Conservation (phyloP, 2,797 vertebrate genomes). For the Cygnus olor region DNA sequence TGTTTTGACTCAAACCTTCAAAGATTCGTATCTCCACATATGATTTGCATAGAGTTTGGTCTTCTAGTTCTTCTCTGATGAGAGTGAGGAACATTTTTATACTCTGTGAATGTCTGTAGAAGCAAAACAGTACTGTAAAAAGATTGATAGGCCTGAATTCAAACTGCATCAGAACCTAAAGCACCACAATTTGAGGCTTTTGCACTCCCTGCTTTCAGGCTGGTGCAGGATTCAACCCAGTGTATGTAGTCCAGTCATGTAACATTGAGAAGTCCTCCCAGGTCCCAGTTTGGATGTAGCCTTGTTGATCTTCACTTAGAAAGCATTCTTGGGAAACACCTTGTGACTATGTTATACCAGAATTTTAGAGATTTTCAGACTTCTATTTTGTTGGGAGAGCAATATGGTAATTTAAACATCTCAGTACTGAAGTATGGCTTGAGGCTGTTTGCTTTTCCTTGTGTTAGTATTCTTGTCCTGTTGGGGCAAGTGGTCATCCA, state of each 20-base stretch:
- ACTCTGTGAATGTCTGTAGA: not conserved
- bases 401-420: not conserved
- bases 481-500: constrained; percentile 14
- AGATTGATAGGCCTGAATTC: not conserved
- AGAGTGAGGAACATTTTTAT: not conserved
- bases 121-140: not conserved
- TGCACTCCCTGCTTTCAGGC: not conserved
- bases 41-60: constrained; percentile 20
- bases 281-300: not conserved
- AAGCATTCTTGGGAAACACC: not conserved
- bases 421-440: not conserved
- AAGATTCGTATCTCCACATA: constrained; percentile 20
- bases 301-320: not conserved
- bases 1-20: constrained; percentile 47
- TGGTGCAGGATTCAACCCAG: not conserved
- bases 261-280: not conserved
- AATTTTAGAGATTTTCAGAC: not conserved
- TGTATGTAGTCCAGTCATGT: not conserved
- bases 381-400: not conserved
- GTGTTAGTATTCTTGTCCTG: constrained; percentile 33
- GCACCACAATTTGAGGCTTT: not conserved
- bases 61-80: not conserved
- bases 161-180: not conserved
- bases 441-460: constrained; percentile 30
- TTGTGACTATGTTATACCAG: not conserved